phyloP scores from a whole-genome alignment of 2,113 vertebrate species.

The Stictonetta naevosa region DNA sequence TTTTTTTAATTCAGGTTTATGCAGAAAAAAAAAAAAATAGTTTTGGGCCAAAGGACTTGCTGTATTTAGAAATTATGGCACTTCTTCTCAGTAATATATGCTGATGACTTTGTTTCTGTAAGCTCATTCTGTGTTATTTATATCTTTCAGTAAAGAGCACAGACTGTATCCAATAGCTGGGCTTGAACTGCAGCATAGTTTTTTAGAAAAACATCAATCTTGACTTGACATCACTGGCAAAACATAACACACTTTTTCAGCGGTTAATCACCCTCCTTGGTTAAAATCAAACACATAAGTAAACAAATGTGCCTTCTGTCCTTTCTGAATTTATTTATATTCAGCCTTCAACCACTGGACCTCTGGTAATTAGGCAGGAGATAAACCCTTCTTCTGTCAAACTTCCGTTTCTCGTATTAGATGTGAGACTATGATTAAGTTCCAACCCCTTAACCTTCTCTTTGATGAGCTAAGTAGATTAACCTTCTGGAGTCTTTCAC shows the following conservation, averaged over 20 bases:
- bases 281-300: background rate
- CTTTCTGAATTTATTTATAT: conserved; percentile 10
- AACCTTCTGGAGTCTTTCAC: conserved; percentile 57
- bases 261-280: background rate
- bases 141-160: background rate
- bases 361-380: background rate
- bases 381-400: conserved; percentile 32
- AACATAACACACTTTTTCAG: background rate
- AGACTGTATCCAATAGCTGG: background rate
- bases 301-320: background rate
- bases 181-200: background rate
- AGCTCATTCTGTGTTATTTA: background rate
- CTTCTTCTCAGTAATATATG: background rate
- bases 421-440: conserved; percentile 48
- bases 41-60: background rate
- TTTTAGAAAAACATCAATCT: background rate
- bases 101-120: background rate
- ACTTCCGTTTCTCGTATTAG: background rate
- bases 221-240: background rate
- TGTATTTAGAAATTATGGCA: background rate
- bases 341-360: background rate
- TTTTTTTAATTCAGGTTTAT: background rate
- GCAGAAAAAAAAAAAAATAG: background rate
- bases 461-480: conserved; percentile 65
- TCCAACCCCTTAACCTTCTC: conserved; percentile 42